Evolutionary conservation across 2,888 invertebrate species (phyloP).

Genomic region (Leptogaster cylindrica): DNA sequence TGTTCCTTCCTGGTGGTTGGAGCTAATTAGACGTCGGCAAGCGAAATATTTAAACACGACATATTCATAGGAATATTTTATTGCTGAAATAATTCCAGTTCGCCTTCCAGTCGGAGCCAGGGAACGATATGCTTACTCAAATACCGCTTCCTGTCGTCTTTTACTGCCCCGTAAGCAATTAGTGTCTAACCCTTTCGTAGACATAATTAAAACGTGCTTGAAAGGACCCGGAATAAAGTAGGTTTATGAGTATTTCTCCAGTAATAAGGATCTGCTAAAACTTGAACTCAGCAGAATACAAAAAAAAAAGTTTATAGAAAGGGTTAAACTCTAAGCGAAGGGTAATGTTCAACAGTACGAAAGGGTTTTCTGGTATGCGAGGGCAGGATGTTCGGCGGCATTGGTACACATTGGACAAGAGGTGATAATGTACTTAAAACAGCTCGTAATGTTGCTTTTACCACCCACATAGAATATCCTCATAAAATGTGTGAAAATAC

Average conservation of each 20-base stretch:
- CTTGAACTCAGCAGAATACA: slow-evolving; percentile 30
- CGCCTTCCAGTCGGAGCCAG: too few species aligned
- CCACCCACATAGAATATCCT: slow-evolving; percentile 27
- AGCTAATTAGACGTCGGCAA: too few species aligned
- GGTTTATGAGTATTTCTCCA: slow-evolving; percentile 29
- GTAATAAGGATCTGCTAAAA: slow-evolving; percentile 25
- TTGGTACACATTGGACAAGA: slow-evolving; percentile 21
- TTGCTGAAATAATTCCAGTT: too few species aligned
- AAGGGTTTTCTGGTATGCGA: background rate
- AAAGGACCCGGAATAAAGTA: slow-evolving; percentile 29
- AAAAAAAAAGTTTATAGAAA: slow-evolving; percentile 29
- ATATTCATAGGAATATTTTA: too few species aligned
- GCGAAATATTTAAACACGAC: too few species aligned
- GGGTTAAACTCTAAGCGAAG: slow-evolving; percentile 12
- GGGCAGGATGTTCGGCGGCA: slow-evolving; percentile 7
- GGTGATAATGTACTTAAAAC: slow-evolving; percentile 34
- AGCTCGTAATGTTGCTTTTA: slow-evolving; percentile 21
- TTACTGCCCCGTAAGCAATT: slow-evolving; percentile 35
- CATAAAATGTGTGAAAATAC: slow-evolving; percentile 29
- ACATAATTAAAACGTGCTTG: slow-evolving; percentile 35
- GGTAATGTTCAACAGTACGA: background rate
- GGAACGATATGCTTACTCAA: too few species aligned
- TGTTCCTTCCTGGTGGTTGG: too few species aligned
- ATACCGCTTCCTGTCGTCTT: slow-evolving; percentile 19
- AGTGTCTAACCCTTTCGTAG: slow-evolving; percentile 27